Conservation (phyloP, 2,888 invertebrate species). For the Ellobium chinense region DNA sequence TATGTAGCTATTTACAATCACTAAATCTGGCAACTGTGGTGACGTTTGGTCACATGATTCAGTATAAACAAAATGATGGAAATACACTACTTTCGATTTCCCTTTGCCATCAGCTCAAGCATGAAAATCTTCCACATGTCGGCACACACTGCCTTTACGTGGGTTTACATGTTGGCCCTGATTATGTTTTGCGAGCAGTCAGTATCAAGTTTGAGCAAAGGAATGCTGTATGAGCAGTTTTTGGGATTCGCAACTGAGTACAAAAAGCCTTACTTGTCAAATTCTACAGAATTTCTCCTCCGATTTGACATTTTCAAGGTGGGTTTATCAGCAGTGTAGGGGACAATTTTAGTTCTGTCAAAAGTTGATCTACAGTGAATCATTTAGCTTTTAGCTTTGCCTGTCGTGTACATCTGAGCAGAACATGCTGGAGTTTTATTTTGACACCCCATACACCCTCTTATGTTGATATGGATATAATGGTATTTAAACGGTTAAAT, state of each 20-base stretch:
- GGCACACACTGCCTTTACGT: too few relatives aligned
- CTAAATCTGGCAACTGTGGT: too few relatives aligned
- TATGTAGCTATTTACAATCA: too few relatives aligned
- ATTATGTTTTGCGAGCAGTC: neutral
- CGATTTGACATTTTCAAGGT: conserved; percentile 35
- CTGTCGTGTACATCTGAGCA: too few relatives aligned
- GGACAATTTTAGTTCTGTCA: too few relatives aligned
- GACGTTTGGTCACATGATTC: neutral
- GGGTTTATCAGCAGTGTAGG: too few relatives aligned
- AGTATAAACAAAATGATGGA: neutral
- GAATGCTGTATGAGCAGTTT: conserved; percentile 13
- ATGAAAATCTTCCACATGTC: neutral
- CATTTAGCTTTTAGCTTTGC: too few relatives aligned
- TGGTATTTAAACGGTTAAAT: too few relatives aligned
- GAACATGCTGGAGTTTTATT: too few relatives aligned
- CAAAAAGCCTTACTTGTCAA: conserved; percentile 10
- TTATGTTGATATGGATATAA: too few relatives aligned
- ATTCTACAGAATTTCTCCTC: conserved; percentile 25
- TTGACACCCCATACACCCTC: too few relatives aligned
- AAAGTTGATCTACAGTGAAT: too few relatives aligned
- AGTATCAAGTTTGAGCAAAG: neutral
- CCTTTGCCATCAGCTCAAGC: neutral
- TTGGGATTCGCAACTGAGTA: neutral
- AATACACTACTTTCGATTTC: neutral
- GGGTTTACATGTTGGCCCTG: neutral